phyloP scores from a whole-genome alignment of 2,888 invertebrate genomes.

The Tolmerus cingulatus region DNA sequence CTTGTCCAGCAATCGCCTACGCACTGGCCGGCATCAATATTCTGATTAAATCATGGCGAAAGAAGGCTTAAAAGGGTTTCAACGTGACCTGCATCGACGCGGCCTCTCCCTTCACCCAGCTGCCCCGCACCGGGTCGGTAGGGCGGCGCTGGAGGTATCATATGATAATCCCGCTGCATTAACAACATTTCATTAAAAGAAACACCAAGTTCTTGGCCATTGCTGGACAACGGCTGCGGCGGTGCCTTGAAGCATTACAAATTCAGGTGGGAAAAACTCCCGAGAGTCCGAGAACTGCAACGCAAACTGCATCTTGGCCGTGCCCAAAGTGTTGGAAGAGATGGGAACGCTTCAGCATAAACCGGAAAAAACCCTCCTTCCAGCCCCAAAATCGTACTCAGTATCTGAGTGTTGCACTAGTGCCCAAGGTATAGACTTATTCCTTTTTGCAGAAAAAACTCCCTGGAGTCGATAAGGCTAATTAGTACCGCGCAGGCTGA shows the following conservation, averaged over 20 bases:
- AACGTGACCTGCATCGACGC: not conserved
- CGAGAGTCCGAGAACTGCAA: not conserved
- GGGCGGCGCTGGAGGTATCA: not conserved
- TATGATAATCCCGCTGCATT: not conserved
- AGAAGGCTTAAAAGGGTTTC: not conserved
- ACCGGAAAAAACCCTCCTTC: not conserved
- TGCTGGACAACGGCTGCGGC: not conserved
- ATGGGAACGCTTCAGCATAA: not conserved
- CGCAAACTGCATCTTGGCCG: not conserved
- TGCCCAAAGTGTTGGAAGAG: not conserved
- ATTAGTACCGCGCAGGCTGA: not conserved
- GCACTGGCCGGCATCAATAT: not conserved
- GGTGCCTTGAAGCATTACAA: not conserved
- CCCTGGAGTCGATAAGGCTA: not conserved
- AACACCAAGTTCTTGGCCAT: not conserved
- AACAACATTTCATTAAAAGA: not conserved
- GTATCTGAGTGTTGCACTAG: not conserved
- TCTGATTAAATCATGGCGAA: not conserved
- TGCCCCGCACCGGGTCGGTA: not conserved
- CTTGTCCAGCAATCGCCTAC: not conserved
- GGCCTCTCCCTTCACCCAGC: not conserved
- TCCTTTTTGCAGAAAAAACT: not conserved
- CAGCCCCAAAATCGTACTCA: not conserved
- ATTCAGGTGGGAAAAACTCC: not conserved
- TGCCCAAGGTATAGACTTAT: not conserved